Evolutionary conservation across 2,113 vertebrate species (phyloP), one percentile per base, ranked within the genome.

Genomic region (Fregetta grallaria): DNA sequence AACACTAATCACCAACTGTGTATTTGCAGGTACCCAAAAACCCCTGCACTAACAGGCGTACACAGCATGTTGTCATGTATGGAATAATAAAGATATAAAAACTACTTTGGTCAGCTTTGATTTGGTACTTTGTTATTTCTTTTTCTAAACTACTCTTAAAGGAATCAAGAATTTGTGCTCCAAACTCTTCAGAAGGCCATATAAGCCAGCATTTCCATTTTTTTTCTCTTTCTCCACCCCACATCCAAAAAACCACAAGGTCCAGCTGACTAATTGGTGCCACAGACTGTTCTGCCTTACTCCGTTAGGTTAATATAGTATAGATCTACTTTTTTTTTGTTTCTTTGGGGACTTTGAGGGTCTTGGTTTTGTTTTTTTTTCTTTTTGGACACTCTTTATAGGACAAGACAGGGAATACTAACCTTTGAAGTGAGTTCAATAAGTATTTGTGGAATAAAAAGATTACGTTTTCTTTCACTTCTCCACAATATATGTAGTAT

Each of bases 181-280:
- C 1, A 3, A 36, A 55, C 2, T 68, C 16, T 71, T 78, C 72
- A 29, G 32, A 42, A 71, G 12, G 5, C 19, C 21, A 34, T 40
- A 44, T 18, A 62, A 81, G 10, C 2, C 3, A 47, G 5, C 4
- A 15, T 67, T 78, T 47, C 6, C 2, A 1, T 36, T 65, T 49
- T 59, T 42, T 32, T 3, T 25, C 9, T 50, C 27, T 70, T 65
- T 22, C 13, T 30, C 22, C 8, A 2, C 4, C 3, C 4, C 0
- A 3, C 3, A 5, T n/a, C 8, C 3, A 19, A 44, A 45, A 75
- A 78, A 26, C 0, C 19, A 22, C 7, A 70, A n/a, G 9, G 13
- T 21, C 7, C 30, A 62, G 8, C 6, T 61, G 52, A 59, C 7
- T 55, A 23, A 6, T 2, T 23, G 6, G 1, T 86, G 20, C 4